Evolutionary conservation across 92 coral and sea anemone species (phyloP).

Genomic region (Actinostola sp.): DNA sequence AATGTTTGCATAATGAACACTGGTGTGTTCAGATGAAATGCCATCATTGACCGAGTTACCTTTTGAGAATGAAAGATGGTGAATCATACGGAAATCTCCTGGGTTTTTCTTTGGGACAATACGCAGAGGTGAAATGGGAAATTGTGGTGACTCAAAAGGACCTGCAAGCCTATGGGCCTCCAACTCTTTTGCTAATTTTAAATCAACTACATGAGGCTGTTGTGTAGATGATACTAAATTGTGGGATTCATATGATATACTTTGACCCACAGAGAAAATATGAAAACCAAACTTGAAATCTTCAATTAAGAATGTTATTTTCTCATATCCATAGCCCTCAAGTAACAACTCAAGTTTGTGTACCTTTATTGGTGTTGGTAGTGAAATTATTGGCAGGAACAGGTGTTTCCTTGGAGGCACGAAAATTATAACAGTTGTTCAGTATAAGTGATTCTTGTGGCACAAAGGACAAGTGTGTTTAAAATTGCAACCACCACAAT

Average conservation of each 20-base stretch:
- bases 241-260: slow-evolving; percentile 25
- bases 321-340: slow-evolving; percentile 15
- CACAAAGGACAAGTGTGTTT: slow-evolving; percentile 43
- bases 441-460: slow-evolving; percentile 8
- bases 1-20: slow-evolving; percentile 35
- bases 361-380: slow-evolving; percentile 37
- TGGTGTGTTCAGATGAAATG: slow-evolving; percentile 30
- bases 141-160: no score
- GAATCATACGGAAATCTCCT: slow-evolving; percentile 44
- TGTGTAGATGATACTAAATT: slow-evolving; percentile 44
- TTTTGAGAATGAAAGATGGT: slow-evolving; percentile 54
- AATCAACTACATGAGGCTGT: slow-evolving; percentile 47
- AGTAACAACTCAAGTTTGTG: slow-evolving; percentile 27
- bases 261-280: slow-evolving; percentile 24
- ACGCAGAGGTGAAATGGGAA: no score
- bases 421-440: slow-evolving; percentile 44
- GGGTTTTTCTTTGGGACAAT: no score
- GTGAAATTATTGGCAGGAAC: not conserved
- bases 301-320: slow-evolving; percentile 5
- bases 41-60: slow-evolving; percentile 55
- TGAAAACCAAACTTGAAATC: slow-evolving; percentile 42
- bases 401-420: slow-evolving; percentile 8
- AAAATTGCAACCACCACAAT: slow-evolving; percentile 33
- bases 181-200: slow-evolving; percentile 41
- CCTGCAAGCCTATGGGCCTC: no score